A percentile compares a stretch with the other conserved stretches of the same genome.
These are phyloP conservation scores for Pedionomus torquatus DNA, from an alignment of 2,113 vertebrate species.

Conservation along the genomic window DNA sequence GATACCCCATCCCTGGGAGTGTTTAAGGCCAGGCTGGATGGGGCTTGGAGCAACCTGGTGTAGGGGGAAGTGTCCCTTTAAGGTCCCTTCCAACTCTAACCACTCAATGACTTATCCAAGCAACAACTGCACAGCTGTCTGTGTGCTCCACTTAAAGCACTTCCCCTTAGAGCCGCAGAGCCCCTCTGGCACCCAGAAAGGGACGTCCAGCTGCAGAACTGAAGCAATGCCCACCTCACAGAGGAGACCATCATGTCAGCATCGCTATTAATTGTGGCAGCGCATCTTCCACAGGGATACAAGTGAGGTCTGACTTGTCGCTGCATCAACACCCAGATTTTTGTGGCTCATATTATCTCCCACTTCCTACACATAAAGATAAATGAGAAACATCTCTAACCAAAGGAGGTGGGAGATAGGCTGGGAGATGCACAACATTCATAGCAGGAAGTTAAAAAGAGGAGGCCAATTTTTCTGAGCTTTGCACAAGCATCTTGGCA, in stretches of 20 bases:
- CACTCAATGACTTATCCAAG: neutral
- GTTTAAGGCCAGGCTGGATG: no score
- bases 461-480: neutral
- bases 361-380: neutral
- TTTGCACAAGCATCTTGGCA: neutral
- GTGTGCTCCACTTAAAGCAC: neutral
- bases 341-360: neutral
- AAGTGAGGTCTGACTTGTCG: neutral
- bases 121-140: neutral
- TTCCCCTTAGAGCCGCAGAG: neutral
- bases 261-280: neutral
- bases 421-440: neutral
- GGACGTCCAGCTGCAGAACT: neutral
- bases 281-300: accelerated
- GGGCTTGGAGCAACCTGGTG: no score
- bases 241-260: neutral
- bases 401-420: neutral
- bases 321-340: neutral
- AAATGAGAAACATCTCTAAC: neutral
- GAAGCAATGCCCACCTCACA: neutral
- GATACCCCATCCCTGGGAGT: no score
- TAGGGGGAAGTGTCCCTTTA: no score
- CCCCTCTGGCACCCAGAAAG: neutral
- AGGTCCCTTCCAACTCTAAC: no score
- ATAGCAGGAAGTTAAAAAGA: neutral